A percentile compares a stretch with the other conserved stretches of the same genome.
Evolutionary conservation across 1,140 invertebrate genomes (phyloP).

Genomic region (Brachionus sp.): DNA sequence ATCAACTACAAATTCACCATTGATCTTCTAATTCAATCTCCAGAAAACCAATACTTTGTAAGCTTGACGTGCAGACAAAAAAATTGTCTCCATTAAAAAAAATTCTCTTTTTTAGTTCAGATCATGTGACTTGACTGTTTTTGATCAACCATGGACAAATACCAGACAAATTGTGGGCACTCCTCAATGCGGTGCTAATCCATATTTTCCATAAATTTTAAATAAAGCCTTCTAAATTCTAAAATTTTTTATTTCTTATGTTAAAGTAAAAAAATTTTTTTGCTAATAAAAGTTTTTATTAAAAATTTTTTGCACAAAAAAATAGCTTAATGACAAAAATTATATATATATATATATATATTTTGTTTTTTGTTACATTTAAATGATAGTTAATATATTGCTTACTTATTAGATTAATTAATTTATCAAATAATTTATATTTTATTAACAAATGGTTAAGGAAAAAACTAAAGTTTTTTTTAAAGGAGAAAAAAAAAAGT

Average conservation of each 20-base stretch:
- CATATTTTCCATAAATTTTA: slow-evolving; percentile 1
- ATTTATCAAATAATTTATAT: slow-evolving; percentile 2
- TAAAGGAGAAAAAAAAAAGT: too few relatives aligned
- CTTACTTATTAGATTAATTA: background rate
- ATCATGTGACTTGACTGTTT: slow-evolving; percentile 30
- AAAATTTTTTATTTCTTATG: too few relatives aligned
- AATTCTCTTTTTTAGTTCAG: slow-evolving; percentile 24
- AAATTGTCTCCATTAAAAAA: background rate
- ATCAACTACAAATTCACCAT: slow-evolving; percentile 38
- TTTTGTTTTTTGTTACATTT: background rate
- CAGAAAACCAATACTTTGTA: slow-evolving; percentile 39
- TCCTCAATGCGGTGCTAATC: slow-evolving; percentile 1
- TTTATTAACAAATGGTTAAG: background rate
- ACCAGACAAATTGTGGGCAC: background rate
- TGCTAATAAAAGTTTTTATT: background rate
- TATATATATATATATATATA: too few relatives aligned
- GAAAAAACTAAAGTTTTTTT: too few relatives aligned
- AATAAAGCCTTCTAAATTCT: background rate
- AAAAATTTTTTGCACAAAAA: background rate
- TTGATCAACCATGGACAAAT: slow-evolving; percentile 34
- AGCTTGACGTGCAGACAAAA: background rate
- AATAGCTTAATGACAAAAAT: background rate
- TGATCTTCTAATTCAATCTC: background rate
- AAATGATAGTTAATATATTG: background rate
- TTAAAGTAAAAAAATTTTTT: background rate